These are phyloP conservation scores for Balaeniceps rex DNA, from an alignment of 2,113 vertebrate genomes.

Conservation along the genomic window DNA sequence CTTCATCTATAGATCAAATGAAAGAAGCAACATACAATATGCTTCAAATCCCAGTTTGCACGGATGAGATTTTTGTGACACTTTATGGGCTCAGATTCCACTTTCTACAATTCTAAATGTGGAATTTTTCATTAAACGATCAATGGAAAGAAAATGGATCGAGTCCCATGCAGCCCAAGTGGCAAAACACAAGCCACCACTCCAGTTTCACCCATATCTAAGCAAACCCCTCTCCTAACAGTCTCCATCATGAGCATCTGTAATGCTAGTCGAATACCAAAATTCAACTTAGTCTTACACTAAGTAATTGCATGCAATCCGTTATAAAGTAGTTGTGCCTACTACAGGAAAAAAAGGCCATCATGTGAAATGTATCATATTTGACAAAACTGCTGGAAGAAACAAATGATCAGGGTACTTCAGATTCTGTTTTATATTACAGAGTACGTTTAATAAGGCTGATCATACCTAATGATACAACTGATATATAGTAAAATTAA, in stretches of 20 bases:
- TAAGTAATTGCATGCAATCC: not conserved
- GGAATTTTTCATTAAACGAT: not conserved
- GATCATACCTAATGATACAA: not conserved
- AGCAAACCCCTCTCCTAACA: not conserved
- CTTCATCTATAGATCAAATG: not conserved
- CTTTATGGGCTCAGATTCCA: not conserved
- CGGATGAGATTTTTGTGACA: not conserved
- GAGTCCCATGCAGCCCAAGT: not conserved
- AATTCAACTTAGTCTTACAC: not conserved
- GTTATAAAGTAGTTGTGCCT: not conserved
- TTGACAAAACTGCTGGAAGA: not conserved
- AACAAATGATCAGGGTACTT: not conserved
- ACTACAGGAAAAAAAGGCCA: not conserved
- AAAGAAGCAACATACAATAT: not conserved
- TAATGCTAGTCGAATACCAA: not conserved
- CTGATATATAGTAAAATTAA: not conserved
- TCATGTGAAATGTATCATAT: not conserved
- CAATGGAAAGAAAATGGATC: not conserved
- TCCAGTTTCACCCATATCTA: not conserved
- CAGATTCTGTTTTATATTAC: not conserved
- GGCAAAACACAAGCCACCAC: not conserved
- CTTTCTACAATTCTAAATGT: not conserved
- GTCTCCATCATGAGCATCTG: not conserved
- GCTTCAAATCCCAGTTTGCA: not conserved
- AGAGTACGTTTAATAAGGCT: not conserved